phyloP scores from a whole-genome alignment of 2,888 invertebrate genomes.

The Bibio marci region DNA sequence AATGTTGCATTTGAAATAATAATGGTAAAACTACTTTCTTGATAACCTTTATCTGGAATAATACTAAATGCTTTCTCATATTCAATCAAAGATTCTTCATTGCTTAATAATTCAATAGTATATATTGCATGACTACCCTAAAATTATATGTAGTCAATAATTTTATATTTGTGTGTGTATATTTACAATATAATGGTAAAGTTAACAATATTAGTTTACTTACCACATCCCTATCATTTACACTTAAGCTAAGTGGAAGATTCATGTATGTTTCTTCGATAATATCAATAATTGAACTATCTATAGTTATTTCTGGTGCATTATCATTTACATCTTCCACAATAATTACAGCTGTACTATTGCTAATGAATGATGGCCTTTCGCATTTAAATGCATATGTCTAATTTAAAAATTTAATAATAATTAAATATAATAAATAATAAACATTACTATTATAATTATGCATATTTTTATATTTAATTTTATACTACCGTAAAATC shows the following conservation, averaged over 20 bases:
- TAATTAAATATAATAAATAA: not conserved
- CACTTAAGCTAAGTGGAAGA: slow-evolving; percentile 33
- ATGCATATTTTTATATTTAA: too few relatives aligned
- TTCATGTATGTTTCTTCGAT: slow-evolving; percentile 36
- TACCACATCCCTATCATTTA: slow-evolving; percentile 37
- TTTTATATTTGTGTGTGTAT: too few relatives aligned
- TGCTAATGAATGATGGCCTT: slow-evolving; percentile 20
- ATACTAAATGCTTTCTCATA: slow-evolving; percentile 37
- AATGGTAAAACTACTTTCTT: slow-evolving; percentile 37
- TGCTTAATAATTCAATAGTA: slow-evolving; percentile 25
- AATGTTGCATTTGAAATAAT: slow-evolving; percentile 34
- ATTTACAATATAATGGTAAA: too few relatives aligned
- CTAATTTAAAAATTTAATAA: too few relatives aligned
- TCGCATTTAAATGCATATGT: slow-evolving; percentile 32
- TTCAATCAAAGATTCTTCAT: slow-evolving; percentile 11
- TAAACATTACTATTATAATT: slow-evolving; percentile 22
- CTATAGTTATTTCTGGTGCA: slow-evolving; percentile 32
- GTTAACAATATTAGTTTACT: too few relatives aligned
- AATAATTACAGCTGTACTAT: slow-evolving; percentile 29
- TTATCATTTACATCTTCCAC: slow-evolving; percentile 48
- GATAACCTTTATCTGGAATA: slow-evolving; percentile 42
- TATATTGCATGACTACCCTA: slow-evolving; percentile 44
- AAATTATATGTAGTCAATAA: too few relatives aligned
- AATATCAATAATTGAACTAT: slow-evolving; percentile 27
- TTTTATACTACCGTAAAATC: too few relatives aligned